Percentiles rank a stretch among this genome's conserved stretches.
Evolutionary conservation across 1,140 invertebrate species (phyloP).

Genomic region (Drosophila tropicalis): DNA sequence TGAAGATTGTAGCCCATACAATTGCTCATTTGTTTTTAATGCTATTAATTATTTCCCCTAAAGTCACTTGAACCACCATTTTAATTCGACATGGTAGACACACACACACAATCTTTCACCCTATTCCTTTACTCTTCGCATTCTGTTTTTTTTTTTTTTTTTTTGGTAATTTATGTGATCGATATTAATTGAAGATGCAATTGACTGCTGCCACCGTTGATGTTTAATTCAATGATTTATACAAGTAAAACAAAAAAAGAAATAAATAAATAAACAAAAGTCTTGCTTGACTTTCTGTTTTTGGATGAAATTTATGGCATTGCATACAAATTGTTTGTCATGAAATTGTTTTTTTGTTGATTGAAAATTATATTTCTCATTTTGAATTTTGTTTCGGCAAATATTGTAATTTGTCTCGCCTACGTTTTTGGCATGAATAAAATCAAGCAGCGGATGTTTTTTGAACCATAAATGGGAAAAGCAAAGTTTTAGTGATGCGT

Average conservation of each 20-base stretch:
- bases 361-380: conserved; percentile 8
- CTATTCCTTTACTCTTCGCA: neutral
- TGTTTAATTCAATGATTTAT: conserved; percentile 57
- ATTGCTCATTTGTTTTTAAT: no score
- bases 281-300: conserved; percentile 11
- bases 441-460: conserved; percentile 57
- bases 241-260: conserved; percentile 12
- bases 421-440: conserved; percentile 66
- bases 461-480: conserved; percentile 8
- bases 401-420: conserved; percentile 37
- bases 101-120: neutral
- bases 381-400: conserved; percentile 34
- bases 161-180: conserved; percentile 67
- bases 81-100: neutral
- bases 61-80: neutral
- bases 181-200: conserved; percentile 66
- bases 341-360: conserved; percentile 34
- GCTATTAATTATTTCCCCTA: no score
- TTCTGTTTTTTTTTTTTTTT: conserved; percentile 44
- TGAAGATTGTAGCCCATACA: no score
- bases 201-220: conserved; percentile 32
- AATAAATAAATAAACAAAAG: neutral
- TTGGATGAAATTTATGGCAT: conserved; percentile 52
- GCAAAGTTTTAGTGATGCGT: conserved; percentile 11
- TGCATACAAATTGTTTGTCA: conserved; percentile 46